Base-by-base conservation (phyloP, 2,113 vertebrate genomes). In the Lepus americanus region DNA sequence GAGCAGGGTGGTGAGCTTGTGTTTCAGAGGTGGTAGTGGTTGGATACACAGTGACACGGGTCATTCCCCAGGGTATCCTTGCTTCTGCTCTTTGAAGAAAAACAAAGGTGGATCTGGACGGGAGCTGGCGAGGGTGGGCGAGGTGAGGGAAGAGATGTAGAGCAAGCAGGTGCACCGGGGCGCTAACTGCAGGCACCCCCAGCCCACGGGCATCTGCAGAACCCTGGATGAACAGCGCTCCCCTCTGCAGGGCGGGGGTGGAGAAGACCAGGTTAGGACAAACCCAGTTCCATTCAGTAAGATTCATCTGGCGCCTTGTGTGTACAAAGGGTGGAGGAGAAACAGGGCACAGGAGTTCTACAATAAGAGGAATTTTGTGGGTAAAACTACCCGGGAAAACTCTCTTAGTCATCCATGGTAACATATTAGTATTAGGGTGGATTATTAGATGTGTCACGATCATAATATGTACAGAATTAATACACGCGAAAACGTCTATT, bases 391-490 rank as follows among this genome's bases (percentile, higher is more conserved):
- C 22, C 53, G 67, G 74, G 81, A 86, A 74, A 92, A 90, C 55
- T 69, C 17, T 85, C 49, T 90, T 87, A 73, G 78, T 13, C 67
- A 64, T 33, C 51, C 59, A 67, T 13, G 66, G 78, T 51, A 70
- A 64, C 64, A 27, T 27, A 29, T 27, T 86, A 91, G n/a, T 90
- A 55, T 27, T 73, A 86, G n/a, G 20, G 36, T 22, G 66, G 72
- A 20, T 82, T 89, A 69, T 70, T 70, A 36, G 25, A 39, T 9
- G 67, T n/a, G 39, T 33, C 39, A 79, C 78, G 11, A 44, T 72
- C 66, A 44, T 29, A 90, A 72, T 51, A 51, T 67, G 77, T 61
- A 61, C 70, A 25, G 53, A 90, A 95, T 88, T 31, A 94, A 86
- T 70, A 74, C 64, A 76, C 20, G 59, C 0, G 73, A 81, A 84